Percentiles rank a stretch among this genome's conserved stretches.
Evolutionary conservation across 1,140 invertebrate genomes (phyloP).

Genomic region (Zaprionus inermis): DNA sequence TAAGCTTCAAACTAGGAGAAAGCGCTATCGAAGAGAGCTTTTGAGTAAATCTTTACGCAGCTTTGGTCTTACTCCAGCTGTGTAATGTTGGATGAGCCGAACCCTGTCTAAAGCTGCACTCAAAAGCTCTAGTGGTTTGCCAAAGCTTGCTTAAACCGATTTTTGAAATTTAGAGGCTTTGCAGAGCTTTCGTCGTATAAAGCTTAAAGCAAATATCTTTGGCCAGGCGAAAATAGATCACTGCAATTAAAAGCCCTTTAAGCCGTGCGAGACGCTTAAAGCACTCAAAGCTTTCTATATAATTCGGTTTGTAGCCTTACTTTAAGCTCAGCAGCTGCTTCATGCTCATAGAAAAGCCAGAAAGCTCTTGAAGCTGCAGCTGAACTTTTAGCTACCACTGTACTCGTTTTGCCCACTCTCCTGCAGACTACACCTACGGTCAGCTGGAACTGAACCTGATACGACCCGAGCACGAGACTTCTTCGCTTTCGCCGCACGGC

Average conservation of each 20-base stretch:
- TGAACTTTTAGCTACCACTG: neutral
- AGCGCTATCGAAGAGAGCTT: neutral
- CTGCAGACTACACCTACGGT: constrained; percentile 63
- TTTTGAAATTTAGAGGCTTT: too few species aligned
- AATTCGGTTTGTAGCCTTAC: neutral
- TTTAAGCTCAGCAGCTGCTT: neutral
- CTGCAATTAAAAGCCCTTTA: neutral
- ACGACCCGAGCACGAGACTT: constrained; percentile 63
- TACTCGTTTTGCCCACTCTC: neutral
- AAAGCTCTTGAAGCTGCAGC: neutral
- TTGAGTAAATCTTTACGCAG: neutral
- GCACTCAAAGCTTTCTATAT: neutral
- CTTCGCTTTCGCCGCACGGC: constrained; percentile 32
- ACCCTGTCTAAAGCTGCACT: too few species aligned
- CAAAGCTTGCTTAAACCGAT: too few species aligned
- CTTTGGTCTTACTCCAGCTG: neutral
- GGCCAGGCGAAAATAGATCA: too few species aligned
- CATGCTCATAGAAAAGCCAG: neutral
- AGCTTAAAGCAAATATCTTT: too few species aligned
- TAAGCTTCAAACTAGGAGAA: neutral
- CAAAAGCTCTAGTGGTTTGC: too few species aligned
- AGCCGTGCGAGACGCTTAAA: too few species aligned
- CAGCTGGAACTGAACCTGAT: constrained; percentile 74
- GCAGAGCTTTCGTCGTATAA: too few species aligned
- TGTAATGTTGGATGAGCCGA: too few species aligned